A percentile compares a stretch with the other conserved stretches of the same genome.
These are phyloP conservation scores for Heterotilapia buettikoferi DNA, from an alignment of 2,113 vertebrate species.

Conservation along the genomic window DNA sequence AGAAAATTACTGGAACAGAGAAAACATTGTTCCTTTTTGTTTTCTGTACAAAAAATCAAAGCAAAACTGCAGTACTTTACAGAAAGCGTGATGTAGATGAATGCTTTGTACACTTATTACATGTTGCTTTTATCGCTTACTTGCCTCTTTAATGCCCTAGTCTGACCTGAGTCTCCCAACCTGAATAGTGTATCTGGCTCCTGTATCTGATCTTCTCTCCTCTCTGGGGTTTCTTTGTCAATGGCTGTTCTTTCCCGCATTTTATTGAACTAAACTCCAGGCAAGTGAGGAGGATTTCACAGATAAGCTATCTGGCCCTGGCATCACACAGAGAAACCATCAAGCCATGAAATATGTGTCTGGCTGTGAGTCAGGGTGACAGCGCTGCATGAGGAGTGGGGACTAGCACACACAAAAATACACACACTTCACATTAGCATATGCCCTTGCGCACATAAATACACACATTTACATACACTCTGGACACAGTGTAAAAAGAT, in stretches of 20 bases:
- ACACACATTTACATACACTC: neutral
- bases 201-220: constrained; percentile 29
- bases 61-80: neutral
- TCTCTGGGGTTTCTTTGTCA: constrained; percentile 26
- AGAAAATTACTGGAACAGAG: neutral
- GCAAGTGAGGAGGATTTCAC: constrained; percentile 33
- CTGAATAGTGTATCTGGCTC: constrained; percentile 3
- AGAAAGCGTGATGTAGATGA: neutral
- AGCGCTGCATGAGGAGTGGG: neutral
- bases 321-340: constrained; percentile 48
- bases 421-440: neutral
- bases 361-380: constrained; percentile 23
- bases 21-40: neutral
- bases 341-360: constrained; percentile 54
- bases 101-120: neutral
- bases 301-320: constrained; percentile 53
- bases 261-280: constrained; percentile 43
- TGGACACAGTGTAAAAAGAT: neutral
- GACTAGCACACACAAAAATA: neutral
- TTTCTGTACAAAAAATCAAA: neutral
- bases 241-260: constrained; percentile 20
- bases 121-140: neutral
- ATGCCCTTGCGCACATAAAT: neutral
- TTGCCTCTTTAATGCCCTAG: neutral
- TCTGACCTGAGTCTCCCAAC: neutral